These are phyloP conservation scores for Berghia stephanieae DNA, from an alignment of 1,140 invertebrate species.

Conservation along the genomic window DNA sequence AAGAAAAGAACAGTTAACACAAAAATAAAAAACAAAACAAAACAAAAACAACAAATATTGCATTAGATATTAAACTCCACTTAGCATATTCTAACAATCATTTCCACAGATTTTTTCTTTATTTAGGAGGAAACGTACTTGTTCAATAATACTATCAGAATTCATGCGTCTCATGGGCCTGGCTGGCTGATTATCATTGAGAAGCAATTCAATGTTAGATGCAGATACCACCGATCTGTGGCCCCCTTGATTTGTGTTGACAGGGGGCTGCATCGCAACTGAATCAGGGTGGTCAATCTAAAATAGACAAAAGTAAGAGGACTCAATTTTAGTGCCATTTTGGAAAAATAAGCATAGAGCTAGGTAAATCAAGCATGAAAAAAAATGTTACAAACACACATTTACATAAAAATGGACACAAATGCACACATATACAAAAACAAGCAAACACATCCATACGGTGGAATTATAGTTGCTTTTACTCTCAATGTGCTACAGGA, in stretches of 20 bases:
- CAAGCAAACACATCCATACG: too few species aligned
- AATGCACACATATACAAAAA: too few species aligned
- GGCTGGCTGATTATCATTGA: conserved; percentile 14
- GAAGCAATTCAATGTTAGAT: conserved; percentile 55
- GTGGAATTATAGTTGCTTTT: too few species aligned
- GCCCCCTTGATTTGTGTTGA: too few species aligned
- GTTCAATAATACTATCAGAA: conserved; percentile 57
- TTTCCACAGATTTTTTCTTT: background rate
- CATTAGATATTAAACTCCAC: background rate
- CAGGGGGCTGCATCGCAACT: conserved; percentile 70
- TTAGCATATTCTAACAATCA: too few species aligned
- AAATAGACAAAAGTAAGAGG: conserved; percentile 55
- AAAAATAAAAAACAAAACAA: too few species aligned
- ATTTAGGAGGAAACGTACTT: conserved; percentile 38
- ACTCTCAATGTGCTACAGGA: too few species aligned
- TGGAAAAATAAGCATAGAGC: too few species aligned
- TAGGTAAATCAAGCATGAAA: too few species aligned
- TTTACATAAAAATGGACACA: background rate
- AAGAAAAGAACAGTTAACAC: background rate
- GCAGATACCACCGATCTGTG: conserved; percentile 50
- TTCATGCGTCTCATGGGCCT: conserved; percentile 53
- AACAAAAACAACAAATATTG: background rate
- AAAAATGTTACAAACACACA: too few species aligned
- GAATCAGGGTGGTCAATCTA: conserved; percentile 86
- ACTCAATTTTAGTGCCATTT: too few species aligned